These are phyloP conservation scores for Drosophila nikananu DNA, from an alignment of 1,140 invertebrate species.

Conservation along the genomic window DNA sequence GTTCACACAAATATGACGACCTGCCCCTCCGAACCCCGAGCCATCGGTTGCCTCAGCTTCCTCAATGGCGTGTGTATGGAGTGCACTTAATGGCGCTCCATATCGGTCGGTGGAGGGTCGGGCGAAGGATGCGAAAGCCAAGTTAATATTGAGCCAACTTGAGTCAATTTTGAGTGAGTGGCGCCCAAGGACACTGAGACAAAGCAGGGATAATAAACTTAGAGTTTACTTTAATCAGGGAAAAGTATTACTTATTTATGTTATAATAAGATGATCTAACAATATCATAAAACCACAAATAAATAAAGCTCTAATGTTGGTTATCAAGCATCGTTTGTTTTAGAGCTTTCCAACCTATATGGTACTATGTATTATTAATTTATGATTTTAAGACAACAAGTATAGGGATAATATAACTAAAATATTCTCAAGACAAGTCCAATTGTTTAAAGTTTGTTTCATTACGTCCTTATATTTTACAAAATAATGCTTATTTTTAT, in stretches of 20 bases:
- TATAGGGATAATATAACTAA: no score
- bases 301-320: no score
- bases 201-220: background rate
- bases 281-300: no score
- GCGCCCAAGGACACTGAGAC: background rate
- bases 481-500: no score
- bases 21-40: constrained; percentile 9
- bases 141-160: constrained; percentile 61
- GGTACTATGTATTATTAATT: no score
- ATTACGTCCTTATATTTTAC: no score
- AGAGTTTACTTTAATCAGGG: no score
- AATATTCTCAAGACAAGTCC: no score
- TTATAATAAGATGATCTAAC: background rate
- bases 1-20: constrained; percentile 44
- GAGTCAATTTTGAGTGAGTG: constrained; percentile 60
- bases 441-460: no score
- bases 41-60: constrained; percentile 16
- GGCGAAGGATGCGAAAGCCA: constrained; percentile 29
- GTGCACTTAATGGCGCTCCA: constrained; percentile 63
- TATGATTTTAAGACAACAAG: no score
- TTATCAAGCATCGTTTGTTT: no score
- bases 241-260: background rate
- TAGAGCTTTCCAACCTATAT: no score
- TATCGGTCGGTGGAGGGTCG: constrained; percentile 6
- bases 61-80: constrained; percentile 52